Conservation (phyloP, 1,140 invertebrate genomes). For the Lasioglossum baleicum region DNA sequence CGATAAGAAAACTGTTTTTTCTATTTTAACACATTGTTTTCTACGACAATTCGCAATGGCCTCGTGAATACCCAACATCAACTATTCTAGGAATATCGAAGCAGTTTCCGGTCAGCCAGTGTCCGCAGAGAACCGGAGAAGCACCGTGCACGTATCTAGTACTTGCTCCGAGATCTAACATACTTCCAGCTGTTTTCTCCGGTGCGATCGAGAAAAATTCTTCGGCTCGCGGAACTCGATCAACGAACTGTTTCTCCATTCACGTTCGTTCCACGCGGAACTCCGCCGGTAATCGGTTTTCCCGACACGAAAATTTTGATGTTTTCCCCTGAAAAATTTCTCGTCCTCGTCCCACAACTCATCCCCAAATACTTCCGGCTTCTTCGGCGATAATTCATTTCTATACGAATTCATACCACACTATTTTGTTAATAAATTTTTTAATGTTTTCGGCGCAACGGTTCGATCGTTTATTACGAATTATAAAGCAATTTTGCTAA, state of each 20-base stretch:
- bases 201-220: constrained; percentile 9
- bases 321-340: neutral
- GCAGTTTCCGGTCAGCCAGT: constrained; percentile 1
- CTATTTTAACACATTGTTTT: neutral
- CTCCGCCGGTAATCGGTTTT: neutral
- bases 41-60: neutral
- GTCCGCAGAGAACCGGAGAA: constrained; percentile 4
- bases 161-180: constrained; percentile 13
- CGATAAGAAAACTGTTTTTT: neutral
- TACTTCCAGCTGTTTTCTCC: constrained; percentile 22
- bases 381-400: no score
- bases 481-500: no score
- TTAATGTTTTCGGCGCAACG: no score
- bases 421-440: no score
- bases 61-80: neutral
- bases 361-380: neutral
- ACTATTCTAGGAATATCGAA: neutral
- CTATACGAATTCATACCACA: no score
- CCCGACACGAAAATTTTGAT: neutral
- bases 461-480: no score
- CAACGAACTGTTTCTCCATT: constrained; percentile 1
- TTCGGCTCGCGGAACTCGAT: constrained; percentile 1
- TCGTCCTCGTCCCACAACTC: neutral
- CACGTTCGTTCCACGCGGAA: neutral
- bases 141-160: neutral